Conservation (phyloP, 2,113 vertebrate species). For the Calypte anna region DNA sequence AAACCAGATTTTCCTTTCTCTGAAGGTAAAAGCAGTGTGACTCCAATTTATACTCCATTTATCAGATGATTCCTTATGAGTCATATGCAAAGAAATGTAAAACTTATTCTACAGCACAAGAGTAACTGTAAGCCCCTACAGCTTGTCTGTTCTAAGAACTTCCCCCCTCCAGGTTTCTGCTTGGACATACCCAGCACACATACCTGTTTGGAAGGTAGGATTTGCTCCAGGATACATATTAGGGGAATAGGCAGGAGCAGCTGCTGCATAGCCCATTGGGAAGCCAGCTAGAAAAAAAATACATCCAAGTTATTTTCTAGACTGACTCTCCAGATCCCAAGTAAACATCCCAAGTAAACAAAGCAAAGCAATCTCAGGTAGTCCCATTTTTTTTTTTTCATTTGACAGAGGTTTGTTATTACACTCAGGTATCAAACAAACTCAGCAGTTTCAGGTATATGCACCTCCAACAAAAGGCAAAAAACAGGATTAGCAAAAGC, state of each 20-base stretch:
- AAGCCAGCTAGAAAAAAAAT: conserved; percentile 85
- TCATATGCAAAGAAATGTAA: neutral
- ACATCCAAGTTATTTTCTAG: neutral
- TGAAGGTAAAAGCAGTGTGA: neutral
- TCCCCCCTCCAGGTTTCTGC: neutral
- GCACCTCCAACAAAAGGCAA: neutral
- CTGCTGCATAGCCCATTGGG: conserved; percentile 92
- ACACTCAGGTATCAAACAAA: neutral
- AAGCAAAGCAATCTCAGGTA: neutral
- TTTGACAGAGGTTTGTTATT: neutral
- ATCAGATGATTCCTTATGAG: neutral
- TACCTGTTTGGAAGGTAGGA: conserved; percentile 92
- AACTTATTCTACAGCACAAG: neutral
- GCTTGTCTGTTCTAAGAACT: neutral
- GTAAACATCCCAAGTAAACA: neutral
- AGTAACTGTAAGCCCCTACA: neutral
- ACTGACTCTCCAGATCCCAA: neutral
- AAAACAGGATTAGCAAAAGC: neutral
- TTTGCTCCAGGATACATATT: conserved; percentile 92
- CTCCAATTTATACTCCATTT: neutral
- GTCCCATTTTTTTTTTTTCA: neutral
- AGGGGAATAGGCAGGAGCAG: conserved; percentile 91
- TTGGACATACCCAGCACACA: neutral
- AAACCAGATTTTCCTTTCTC: neutral
- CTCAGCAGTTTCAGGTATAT: neutral